A percentile compares a stretch with the other conserved stretches of the same genome.
Evolutionary conservation across 2,888 invertebrate species (phyloP).

Genomic region (Brachyptera putata): DNA sequence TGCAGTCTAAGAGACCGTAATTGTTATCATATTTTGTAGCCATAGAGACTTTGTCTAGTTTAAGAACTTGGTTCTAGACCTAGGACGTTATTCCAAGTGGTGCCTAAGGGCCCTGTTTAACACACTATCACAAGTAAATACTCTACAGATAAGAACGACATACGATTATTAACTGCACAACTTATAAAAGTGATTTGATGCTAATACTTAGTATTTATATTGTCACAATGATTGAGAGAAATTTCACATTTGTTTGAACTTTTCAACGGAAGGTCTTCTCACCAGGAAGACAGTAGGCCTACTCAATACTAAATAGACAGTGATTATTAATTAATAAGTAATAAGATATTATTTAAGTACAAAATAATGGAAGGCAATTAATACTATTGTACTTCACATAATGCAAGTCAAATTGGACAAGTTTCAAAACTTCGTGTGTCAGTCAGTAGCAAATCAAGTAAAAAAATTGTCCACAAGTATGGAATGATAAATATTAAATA

Average conservation of each 20-base stretch:
- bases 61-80: no score
- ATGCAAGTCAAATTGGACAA: no score
- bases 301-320: neutral
- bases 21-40: no score
- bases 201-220: conserved; percentile 26
- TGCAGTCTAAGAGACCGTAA: no score
- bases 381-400: neutral
- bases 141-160: neutral
- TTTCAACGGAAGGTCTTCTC: conserved; percentile 19
- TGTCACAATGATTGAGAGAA: conserved; percentile 32
- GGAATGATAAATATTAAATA: conserved; percentile 10
- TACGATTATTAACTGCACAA: neutral
- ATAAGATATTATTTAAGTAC: conserved; percentile 19
- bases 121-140: neutral
- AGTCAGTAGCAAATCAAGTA: no score
- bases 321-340: no score
- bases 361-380: conserved; percentile 19
- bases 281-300: conserved; percentile 21
- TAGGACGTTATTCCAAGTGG: neutral
- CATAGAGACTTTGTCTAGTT: no score
- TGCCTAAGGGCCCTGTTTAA: neutral
- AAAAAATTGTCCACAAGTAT: no score
- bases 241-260: conserved; percentile 24
- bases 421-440: no score
- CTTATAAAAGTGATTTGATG: conserved; percentile 4